Evolutionary conservation across 2,113 vertebrate genomes (phyloP).

Genomic region (Colaptes auratus): DNA sequence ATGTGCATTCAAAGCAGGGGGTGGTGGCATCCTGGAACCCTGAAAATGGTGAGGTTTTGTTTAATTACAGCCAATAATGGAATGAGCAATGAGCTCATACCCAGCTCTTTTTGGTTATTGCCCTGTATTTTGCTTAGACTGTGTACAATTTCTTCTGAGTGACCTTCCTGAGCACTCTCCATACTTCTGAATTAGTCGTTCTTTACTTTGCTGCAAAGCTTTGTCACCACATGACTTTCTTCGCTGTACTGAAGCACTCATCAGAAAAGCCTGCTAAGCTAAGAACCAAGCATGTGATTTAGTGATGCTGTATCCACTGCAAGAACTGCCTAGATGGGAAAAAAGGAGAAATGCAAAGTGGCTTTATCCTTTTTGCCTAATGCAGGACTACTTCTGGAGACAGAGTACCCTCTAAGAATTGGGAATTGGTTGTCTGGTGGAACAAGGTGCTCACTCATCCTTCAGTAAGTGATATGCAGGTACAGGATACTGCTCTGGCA

Average conservation of each 20-base stretch:
- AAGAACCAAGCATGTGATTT: background rate
- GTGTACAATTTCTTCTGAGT: background rate
- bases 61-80: background rate
- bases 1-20: background rate
- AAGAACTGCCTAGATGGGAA: background rate
- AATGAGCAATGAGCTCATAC: background rate
- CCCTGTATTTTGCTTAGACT: background rate
- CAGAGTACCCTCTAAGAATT: background rate
- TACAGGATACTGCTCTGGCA: background rate
- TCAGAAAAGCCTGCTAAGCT: conserved; percentile 31
- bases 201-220: conserved; percentile 46
- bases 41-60: background rate
- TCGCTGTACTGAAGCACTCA: background rate
- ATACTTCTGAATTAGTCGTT: conserved; percentile 44
- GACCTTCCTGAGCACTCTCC: background rate
- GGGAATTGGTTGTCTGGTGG: background rate
- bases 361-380: background rate
- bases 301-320: background rate
- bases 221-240: background rate
- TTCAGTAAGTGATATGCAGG: background rate
- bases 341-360: background rate
- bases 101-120: background rate
- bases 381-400: background rate
- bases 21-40: background rate
- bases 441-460: background rate